Conservation (phyloP, 2,888 invertebrate genomes). For the Platynereis dumerilii region DNA sequence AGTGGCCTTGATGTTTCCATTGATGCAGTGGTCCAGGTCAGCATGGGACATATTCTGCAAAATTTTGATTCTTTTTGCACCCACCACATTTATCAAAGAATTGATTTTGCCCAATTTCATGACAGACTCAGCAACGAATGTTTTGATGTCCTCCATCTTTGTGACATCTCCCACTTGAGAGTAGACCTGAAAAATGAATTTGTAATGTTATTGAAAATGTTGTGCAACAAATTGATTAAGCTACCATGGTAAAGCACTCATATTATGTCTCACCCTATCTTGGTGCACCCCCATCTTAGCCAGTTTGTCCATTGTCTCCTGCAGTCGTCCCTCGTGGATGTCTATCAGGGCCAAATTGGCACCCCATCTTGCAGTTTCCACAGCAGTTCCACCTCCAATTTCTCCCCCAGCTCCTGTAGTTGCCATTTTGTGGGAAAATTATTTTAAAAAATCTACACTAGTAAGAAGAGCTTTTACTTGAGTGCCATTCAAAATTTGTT, state of each 20-base stretch:
- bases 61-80: constrained; percentile 12
- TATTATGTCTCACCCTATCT: neutral
- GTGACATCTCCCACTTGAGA: constrained; percentile 4
- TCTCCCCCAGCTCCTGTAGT: constrained; percentile 15
- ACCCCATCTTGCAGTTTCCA: constrained; percentile 3
- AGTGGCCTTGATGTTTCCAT: constrained; percentile 17
- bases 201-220: too few relatives aligned
- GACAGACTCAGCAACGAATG: neutral
- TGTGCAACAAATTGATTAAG: too few relatives aligned
- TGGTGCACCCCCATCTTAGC: neutral
- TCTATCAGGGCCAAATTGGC: constrained; percentile 15
- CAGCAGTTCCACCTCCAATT: constrained; percentile 13
- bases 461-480: too few relatives aligned
- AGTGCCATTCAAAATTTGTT: too few relatives aligned
- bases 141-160: neutral
- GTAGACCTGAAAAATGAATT: too few relatives aligned
- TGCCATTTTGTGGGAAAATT: neutral
- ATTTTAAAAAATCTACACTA: too few relatives aligned
- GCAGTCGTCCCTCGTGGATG: constrained; percentile 17
- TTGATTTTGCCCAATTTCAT: neutral
- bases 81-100: constrained; percentile 9
- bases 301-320: constrained; percentile 3
- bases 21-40: constrained; percentile 7
- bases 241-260: too few relatives aligned
- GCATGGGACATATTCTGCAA: constrained; percentile 2